Base-by-base conservation (phyloP, 64 coral and sea anemone species). In the Dendrophyllia cribrosa region DNA sequence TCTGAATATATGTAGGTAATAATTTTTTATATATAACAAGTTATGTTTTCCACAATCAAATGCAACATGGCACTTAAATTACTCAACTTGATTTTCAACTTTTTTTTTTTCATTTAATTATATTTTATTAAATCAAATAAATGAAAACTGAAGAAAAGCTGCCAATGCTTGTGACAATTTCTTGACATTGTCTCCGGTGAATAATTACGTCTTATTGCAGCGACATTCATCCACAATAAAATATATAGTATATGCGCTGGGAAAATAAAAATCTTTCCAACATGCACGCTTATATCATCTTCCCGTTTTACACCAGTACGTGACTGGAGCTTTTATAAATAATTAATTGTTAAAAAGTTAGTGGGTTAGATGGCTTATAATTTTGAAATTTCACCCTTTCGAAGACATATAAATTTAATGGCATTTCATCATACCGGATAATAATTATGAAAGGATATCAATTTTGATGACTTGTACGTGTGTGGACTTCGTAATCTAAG, bases 321-420 rank as follows among this genome's bases (percentile, higher is more conserved):
- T 79, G 77, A 59, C 77, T 7, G 4, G 16, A 60, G 1, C 3
- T 56, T 59, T 59, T 16, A 59, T 26, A 44, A 79, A 79, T 59
- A 79, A 79, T 59, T 79, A 43, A 79, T 79, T 79, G 12, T 51
- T 14, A 51, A 20, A n/a, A 75, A 72, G 11, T 72, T 0, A 72
- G 43, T 46, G 24, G 34, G 8, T 9, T 9, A 69, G 20, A 17
- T 69, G n/a, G 61, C 17, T 64, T 64, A 64, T 6, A 64, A 19
- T 0, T 15, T 5, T 64, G 4, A 69, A 22, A 22, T 8, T 69
- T 7, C 0, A 3, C n/a, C n/a, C 66, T 8, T 43, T 9, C 5
- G 74, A 9, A n/a, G 48, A 75, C 72, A 49, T 50, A 75, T 72
- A 74, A 74, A 74, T 64, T 64, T 17, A 19, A 15, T 15, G 61